Evolutionary conservation across 2,797 vertebrate genomes (phyloP).

Genomic region (Distichodus sexfasciatus): DNA sequence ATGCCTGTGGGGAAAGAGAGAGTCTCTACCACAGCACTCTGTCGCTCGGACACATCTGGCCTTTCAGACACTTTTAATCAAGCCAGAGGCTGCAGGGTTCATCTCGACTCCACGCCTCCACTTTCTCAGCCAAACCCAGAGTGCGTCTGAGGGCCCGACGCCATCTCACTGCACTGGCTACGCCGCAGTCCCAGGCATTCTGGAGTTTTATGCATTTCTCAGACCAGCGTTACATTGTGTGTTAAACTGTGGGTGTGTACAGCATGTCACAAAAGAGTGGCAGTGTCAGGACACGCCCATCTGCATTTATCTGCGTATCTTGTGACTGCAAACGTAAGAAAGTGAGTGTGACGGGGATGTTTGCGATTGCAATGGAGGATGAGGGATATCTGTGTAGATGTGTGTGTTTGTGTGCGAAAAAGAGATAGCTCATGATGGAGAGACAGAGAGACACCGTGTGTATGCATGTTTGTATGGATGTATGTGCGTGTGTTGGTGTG

Average conservation of each 20-base stretch:
- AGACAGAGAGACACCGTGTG: no score
- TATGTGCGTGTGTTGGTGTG: no score
- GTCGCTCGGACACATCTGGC: constrained; percentile 39
- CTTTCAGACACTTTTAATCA: constrained; percentile 42
- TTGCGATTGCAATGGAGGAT: no score
- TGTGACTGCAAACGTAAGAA: no score
- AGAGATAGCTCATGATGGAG: no score
- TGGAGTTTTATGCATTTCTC: constrained; percentile 3
- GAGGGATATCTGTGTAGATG: no score
- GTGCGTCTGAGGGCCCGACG: no score
- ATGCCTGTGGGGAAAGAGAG: constrained; percentile 20
- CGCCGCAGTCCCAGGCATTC: constrained; percentile 11
- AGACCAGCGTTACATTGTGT: background rate
- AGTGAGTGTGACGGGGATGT: no score
- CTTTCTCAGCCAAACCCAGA: constrained; percentile 24
- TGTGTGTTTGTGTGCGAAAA: no score
- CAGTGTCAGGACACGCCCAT: background rate
- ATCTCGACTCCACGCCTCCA: constrained; percentile 13
- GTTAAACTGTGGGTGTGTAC: constrained; percentile 6
- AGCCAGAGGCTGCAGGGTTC: constrained; percentile 34
- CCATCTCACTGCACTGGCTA: background rate
- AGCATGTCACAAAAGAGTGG: background rate
- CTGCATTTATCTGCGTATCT: no score
- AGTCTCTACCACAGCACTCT: constrained; percentile 23
- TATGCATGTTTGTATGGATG: no score